These are phyloP conservation scores for Aproaerema taeniolella DNA, from an alignment of 2,888 invertebrate genomes.

Conservation along the genomic window DNA sequence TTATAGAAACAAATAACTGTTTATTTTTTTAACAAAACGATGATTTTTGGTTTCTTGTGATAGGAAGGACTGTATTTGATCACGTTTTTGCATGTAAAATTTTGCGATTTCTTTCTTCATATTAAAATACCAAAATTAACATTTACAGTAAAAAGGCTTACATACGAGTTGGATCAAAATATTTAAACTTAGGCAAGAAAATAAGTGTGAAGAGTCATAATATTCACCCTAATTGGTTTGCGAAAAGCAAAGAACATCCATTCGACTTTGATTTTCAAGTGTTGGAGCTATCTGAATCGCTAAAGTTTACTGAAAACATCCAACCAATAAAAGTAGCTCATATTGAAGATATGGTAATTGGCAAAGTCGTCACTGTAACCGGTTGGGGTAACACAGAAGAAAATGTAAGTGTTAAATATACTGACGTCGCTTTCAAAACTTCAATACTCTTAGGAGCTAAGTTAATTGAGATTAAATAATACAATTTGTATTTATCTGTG, in stretches of 20 bases:
- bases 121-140: too few relatives aligned
- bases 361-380: conserved; percentile 57
- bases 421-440: too few relatives aligned
- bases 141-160: conserved; percentile 49
- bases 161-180: conserved; percentile 56
- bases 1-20: neutral
- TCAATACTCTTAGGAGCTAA: too few relatives aligned
- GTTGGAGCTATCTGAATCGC: conserved; percentile 39
- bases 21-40: neutral
- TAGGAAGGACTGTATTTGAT: too few relatives aligned
- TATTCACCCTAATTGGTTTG: conserved; percentile 52
- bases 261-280: conserved; percentile 66
- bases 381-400: conserved; percentile 69
- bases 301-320: conserved; percentile 47
- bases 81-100: too few relatives aligned
- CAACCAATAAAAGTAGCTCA: conserved; percentile 58
- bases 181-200: conserved; percentile 45
- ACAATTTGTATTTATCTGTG: too few relatives aligned
- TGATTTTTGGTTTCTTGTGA: too few relatives aligned
- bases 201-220: conserved; percentile 32
- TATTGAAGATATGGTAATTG: conserved; percentile 60
- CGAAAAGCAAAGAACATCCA: conserved; percentile 49
- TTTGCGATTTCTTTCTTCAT: too few relatives aligned
- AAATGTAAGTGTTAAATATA: conserved; percentile 57
- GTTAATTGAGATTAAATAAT: too few relatives aligned